Base-by-base conservation (phyloP, 1,140 invertebrate genomes). In the Zaprionus capensis region DNA sequence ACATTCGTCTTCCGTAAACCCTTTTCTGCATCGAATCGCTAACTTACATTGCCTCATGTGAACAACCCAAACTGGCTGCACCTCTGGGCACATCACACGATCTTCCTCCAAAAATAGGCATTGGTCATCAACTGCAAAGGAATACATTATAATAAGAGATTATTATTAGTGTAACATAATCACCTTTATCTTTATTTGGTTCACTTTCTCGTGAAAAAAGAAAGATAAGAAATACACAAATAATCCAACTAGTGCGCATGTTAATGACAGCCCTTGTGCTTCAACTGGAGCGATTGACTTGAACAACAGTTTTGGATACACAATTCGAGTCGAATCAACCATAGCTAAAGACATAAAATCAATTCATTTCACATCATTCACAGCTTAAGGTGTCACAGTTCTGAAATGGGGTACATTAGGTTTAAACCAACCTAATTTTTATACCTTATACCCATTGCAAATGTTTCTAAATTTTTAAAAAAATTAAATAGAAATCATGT, bases 1-100 rank as follows among this genome's bases (percentile, higher is more conserved):
- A 26, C 69, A 78, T n/a, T 81, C 44, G 0, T 3, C 0, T 14
- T 55, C 0, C 14, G 22, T 55, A 17, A 41, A 65, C 7, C 62
- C 62, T n/a, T 55, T 12, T 20, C 49, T 15, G 20, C 46, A 65
- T n/a, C 64, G 14, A 6, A 20, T 6, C 1, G n/a, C 17, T 22
- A 56, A 22, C 0, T 1, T 6, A 36, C 61, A 63, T 2, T 14
- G 51, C 5, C 0, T 4, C 2, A 4, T 2, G 2, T 20, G 26
- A 5, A 46, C 11, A 4, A 66, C 17, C 22, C n/a, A 66, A 20
- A 28, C 12, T 20, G 36, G 22, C 0, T 7, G 11, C 12, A 66
- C 1, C 14, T 7, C 34, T 6, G 14, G 0, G 6, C 64, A 56
- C 11, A 56, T 11, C 0, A 22, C 6, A 4, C 4, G 22, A 22